A percentile compares a stretch with the other conserved stretches of the same genome.
These are phyloP conservation scores for Charaxes varanes DNA, from an alignment of 1,140 invertebrate species.

Conservation along the genomic window DNA sequence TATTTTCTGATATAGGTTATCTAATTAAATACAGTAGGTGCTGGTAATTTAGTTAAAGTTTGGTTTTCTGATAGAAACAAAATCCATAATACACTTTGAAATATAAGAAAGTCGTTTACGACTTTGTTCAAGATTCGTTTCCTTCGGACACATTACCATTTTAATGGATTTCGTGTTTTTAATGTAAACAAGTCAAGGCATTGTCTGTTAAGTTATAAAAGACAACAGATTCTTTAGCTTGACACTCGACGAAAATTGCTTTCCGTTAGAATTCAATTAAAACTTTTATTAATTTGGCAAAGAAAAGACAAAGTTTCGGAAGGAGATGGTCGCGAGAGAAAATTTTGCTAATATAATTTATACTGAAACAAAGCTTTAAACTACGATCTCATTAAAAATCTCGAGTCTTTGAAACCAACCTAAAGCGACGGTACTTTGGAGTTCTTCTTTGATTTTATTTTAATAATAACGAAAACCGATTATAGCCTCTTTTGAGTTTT, in stretches of 20 bases:
- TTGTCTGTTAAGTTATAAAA: slow-evolving; percentile 16
- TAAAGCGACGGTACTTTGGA: background rate
- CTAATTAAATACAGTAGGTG: too few species aligned
- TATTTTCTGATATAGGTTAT: too few species aligned
- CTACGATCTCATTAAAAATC: slow-evolving; percentile 14
- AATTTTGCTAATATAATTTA: slow-evolving; percentile 59
- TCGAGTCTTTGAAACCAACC: slow-evolving; percentile 6
- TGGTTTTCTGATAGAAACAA: too few species aligned
- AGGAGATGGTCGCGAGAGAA: slow-evolving; percentile 51
- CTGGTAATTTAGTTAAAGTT: too few species aligned
- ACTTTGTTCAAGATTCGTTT: too few species aligned
- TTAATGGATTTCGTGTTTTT: too few species aligned
- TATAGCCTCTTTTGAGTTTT: too few species aligned
- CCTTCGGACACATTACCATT: too few species aligned
- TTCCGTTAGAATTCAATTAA: slow-evolving; percentile 63
- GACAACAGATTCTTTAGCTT: slow-evolving; percentile 30
- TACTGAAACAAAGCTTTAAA: slow-evolving; percentile 20
- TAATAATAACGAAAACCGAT: background rate
- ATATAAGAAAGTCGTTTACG: too few species aligned
- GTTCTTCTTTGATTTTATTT: background rate
- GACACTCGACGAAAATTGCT: slow-evolving; percentile 48
- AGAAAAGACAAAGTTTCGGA: slow-evolving; percentile 50
- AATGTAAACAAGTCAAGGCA: background rate
- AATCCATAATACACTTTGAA: too few species aligned
- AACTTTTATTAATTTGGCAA: slow-evolving; percentile 69